These are phyloP conservation scores for Promerops cafer DNA, from an alignment of 2,113 vertebrate species.

Conservation along the genomic window DNA sequence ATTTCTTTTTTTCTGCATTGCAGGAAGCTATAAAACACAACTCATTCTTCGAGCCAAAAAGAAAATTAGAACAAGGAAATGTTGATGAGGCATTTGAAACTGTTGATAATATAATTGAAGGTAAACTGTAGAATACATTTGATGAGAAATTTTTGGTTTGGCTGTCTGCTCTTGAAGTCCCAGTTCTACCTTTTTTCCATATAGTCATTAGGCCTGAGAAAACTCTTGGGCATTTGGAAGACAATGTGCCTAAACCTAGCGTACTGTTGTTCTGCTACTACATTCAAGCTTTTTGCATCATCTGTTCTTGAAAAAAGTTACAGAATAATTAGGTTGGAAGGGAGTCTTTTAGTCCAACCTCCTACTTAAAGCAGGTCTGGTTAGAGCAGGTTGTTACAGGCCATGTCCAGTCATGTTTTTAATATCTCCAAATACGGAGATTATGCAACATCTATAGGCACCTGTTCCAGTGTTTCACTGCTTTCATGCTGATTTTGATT, in stretches of 20 bases:
- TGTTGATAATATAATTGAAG: constrained; percentile 72
- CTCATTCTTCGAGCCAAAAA: constrained; percentile 63
- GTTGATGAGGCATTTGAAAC: constrained; percentile 67
- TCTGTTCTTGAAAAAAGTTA: background rate
- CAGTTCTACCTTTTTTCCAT: background rate
- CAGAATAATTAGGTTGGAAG: background rate
- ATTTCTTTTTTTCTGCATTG: background rate
- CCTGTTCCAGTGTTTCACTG: background rate
- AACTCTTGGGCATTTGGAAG: background rate
- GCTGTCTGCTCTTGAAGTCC: background rate
- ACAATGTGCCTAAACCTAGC: background rate
- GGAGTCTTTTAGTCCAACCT: background rate
- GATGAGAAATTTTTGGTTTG: background rate
- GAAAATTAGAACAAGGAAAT: constrained; percentile 69
- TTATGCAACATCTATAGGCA: background rate
- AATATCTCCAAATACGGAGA: background rate
- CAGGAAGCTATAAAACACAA: constrained; percentile 72
- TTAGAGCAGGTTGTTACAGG: background rate
- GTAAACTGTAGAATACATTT: constrained; percentile 34
- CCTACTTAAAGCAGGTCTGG: background rate
- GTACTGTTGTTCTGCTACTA: background rate
- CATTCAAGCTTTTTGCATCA: background rate
- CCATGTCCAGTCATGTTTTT: background rate
- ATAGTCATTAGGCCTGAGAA: background rate
- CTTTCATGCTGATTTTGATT: background rate